These are phyloP conservation scores for Drepanosiphum platanoidis DNA, from an alignment of 2,888 invertebrate species.

Conservation along the genomic window DNA sequence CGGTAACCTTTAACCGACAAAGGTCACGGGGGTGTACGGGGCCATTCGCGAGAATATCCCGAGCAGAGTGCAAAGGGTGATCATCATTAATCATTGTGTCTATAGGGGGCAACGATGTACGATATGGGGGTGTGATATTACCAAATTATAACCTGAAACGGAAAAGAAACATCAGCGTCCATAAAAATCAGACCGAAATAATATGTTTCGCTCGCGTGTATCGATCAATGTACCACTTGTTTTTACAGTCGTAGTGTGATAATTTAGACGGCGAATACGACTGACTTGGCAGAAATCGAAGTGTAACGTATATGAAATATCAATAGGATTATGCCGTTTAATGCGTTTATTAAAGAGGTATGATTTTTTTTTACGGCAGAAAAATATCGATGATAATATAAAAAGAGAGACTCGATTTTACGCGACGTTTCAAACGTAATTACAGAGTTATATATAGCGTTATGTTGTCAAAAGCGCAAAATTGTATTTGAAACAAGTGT, in stretches of 20 bases:
- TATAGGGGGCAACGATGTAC: not conserved
- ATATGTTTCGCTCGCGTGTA: not conserved
- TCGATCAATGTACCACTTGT: not conserved
- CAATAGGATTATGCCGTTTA: too few species aligned
- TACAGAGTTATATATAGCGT: too few species aligned
- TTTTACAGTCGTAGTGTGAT: not conserved
- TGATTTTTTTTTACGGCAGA: too few species aligned
- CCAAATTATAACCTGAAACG: conserved; percentile 19
- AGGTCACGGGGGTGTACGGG: conserved; percentile 43
- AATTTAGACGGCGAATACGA: not conserved
- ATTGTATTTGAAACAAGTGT: too few species aligned
- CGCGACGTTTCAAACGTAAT: too few species aligned
- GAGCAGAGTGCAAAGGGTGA: conserved; percentile 22
- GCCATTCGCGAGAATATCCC: not conserved
- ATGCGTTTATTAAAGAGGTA: too few species aligned
- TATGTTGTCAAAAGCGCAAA: too few species aligned
- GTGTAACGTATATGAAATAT: too few species aligned
- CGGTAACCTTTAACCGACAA: conserved; percentile 50
- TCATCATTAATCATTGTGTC: conserved; percentile 50
- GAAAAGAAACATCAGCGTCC: not conserved
- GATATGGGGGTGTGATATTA: not conserved
- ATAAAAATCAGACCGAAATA: not conserved
- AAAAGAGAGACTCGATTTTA: too few species aligned
- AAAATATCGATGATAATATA: too few species aligned
- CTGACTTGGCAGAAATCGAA: too few species aligned